Evolutionary conservation across 1,140 invertebrate species (phyloP).

Genomic region (Tetramorium alpestre): DNA sequence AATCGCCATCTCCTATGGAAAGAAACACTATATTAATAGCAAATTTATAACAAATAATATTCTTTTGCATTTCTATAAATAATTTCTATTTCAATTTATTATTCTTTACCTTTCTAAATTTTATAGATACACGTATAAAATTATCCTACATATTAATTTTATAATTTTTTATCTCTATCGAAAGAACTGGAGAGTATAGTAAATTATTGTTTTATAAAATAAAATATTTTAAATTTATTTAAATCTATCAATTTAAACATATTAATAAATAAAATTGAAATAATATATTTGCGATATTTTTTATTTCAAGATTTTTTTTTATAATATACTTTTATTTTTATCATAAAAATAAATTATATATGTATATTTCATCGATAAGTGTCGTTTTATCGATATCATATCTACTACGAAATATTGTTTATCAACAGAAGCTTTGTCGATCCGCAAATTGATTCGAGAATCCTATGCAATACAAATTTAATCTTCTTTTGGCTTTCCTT

Average conservation of each 20-base stretch:
- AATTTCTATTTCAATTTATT: not conserved
- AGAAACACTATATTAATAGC: not conserved
- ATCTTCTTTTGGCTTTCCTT: not conserved
- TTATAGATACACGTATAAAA: not conserved
- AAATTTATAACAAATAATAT: not conserved
- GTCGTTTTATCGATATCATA: not conserved
- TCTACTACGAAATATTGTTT: not conserved
- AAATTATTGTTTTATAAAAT: conserved; percentile 11
- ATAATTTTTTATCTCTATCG: not conserved
- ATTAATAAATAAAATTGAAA: not conserved
- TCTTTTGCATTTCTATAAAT: not conserved
- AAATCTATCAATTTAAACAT: not conserved
- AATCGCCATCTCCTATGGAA: conserved; percentile 82
- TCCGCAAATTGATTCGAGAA: not conserved
- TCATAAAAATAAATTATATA: not conserved
- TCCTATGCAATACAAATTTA: not conserved
- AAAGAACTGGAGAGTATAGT: not conserved
- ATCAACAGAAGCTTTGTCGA: not conserved
- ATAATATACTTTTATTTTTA: not conserved
- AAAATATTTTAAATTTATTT: not conserved
- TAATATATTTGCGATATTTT: not conserved
- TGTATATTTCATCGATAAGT: not conserved
- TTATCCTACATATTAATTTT: not conserved
- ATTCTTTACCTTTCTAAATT: not conserved
- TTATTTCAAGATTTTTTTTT: not conserved